These are phyloP conservation scores for Zosterops borbonicus DNA, from an alignment of 2,113 vertebrate genomes.

Conservation along the genomic window DNA sequence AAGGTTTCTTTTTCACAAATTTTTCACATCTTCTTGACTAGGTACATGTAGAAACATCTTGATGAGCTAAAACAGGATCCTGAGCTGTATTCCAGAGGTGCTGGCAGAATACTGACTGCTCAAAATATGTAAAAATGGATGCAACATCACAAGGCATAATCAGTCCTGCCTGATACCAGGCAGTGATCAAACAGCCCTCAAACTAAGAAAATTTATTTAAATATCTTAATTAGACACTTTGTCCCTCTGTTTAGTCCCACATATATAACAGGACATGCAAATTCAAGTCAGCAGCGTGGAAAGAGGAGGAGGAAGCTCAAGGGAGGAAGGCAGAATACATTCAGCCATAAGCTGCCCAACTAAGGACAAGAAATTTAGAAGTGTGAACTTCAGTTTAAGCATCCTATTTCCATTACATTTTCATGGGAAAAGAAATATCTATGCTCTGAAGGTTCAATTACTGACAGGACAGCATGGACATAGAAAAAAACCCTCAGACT, in stretches of 20 bases:
- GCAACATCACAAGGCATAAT: not conserved
- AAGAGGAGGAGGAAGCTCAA: not conserved
- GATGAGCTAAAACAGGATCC: not conserved
- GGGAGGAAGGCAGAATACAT: not conserved
- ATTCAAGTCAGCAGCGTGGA: not conserved
- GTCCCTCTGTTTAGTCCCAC: not conserved
- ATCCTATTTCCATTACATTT: not conserved
- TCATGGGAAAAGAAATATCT: not conserved
- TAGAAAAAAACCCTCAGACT: not conserved
- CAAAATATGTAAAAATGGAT: not conserved
- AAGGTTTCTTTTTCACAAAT: not conserved
- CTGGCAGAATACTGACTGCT: not conserved
- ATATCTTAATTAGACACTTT: not conserved
- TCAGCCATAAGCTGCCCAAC: not conserved
- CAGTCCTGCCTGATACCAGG: not conserved
- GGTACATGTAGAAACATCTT: not conserved
- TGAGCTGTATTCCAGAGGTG: not conserved
- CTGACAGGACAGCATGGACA: not conserved
- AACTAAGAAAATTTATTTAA: not conserved
- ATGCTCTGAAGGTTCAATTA: not conserved
- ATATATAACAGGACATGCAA: not conserved
- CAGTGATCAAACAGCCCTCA: not conserved
- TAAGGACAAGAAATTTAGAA: not conserved
- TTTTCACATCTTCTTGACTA: not conserved
- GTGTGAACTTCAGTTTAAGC: not conserved